phyloP scores from a whole-genome alignment of 1,140 invertebrate species.

The Myzus persicae region DNA sequence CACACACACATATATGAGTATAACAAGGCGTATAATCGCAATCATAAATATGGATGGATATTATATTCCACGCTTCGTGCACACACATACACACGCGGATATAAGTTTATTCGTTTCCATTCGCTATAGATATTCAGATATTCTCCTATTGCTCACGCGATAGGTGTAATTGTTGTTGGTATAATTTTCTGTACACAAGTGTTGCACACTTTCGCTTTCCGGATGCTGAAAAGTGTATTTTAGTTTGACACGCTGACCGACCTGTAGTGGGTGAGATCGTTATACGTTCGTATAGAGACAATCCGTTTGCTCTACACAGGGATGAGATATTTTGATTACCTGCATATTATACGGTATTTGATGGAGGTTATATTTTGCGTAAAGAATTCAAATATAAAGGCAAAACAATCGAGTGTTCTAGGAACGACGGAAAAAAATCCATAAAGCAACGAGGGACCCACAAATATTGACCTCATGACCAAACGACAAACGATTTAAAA shows the following conservation, averaged over 20 bases:
- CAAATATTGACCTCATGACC: too few species aligned
- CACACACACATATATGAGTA: neutral
- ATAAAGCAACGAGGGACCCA: too few species aligned
- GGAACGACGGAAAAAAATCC: too few species aligned
- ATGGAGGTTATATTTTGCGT: neutral
- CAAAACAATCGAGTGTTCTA: too few species aligned
- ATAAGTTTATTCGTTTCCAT: neutral
- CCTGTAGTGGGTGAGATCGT: neutral
- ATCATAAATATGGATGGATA: conserved; percentile 10
- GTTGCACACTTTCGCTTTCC: neutral
- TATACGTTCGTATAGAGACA: neutral
- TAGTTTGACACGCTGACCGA: neutral
- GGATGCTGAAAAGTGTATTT: neutral
- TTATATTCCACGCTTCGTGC: neutral
- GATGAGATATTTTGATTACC: neutral
- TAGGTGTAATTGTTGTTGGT: neutral
- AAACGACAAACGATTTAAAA: too few species aligned
- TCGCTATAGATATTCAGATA: neutral
- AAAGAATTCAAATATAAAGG: neutral
- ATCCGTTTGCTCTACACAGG: neutral
- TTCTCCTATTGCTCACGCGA: neutral
- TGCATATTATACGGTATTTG: neutral
- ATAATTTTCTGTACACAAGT: neutral
- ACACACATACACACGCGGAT: neutral
- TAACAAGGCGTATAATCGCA: neutral